Conservation (phyloP, 2,113 vertebrate genomes). For the Centropus bengalensis region DNA sequence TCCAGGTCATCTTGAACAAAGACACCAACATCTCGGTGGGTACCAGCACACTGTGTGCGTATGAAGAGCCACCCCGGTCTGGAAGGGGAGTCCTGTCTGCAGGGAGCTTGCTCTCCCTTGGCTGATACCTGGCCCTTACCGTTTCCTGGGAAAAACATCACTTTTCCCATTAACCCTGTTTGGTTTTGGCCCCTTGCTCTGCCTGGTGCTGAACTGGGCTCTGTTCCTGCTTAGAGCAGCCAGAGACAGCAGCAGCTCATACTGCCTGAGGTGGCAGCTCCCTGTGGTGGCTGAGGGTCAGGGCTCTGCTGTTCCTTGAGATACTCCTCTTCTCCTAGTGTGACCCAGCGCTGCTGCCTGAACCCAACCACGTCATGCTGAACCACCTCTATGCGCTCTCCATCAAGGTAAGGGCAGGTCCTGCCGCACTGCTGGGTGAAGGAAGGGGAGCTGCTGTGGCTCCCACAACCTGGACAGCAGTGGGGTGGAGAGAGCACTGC, state of each 20-base stretch:
- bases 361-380: constrained; percentile 98
- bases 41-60: not conserved
- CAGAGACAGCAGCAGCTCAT: not conserved
- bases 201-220: not conserved
- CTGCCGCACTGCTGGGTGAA: accelerated
- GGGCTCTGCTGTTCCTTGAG: not conserved
- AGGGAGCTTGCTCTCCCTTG: not conserved
- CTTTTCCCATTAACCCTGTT: not conserved
- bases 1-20: constrained; percentile 99
- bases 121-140: not conserved
- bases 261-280: not conserved
- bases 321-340: constrained; percentile 79
- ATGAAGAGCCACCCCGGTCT: not conserved
- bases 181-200: not conserved
- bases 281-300: not conserved
- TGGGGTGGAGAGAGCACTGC: not conserved
- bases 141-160: not conserved
- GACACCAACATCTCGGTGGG: constrained; percentile 97
- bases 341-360: constrained; percentile 94
- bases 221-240: not conserved
- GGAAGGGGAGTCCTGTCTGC: not conserved
- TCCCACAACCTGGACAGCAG: not conserved
- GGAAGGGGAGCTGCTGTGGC: not conserved
- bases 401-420: constrained; percentile 87
- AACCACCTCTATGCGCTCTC: constrained; percentile 97